Conservation (phyloP, 2,113 vertebrate genomes). For the Macrotus californicus region DNA sequence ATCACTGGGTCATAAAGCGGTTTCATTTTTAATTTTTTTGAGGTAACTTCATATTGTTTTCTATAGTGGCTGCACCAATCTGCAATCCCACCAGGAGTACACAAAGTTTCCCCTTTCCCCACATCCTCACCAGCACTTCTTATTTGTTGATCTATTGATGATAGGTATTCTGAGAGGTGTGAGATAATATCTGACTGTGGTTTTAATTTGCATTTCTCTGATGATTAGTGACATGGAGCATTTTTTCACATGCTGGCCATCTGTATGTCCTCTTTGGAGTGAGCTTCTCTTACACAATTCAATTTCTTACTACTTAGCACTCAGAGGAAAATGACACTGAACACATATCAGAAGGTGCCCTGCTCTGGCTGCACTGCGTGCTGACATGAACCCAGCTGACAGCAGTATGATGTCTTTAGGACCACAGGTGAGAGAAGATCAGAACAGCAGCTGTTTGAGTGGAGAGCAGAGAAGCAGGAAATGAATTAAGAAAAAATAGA, state of each 20-base stretch:
- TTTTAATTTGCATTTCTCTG: background rate
- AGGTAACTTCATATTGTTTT: background rate
- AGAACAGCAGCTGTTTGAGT: background rate
- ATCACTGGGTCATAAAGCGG: background rate
- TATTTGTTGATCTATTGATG: background rate
- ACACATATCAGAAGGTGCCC: background rate
- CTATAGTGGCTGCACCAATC: background rate
- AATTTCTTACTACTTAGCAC: background rate
- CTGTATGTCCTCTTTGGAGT: background rate
- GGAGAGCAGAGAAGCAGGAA: background rate
- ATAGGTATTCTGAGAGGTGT: background rate
- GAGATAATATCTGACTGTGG: background rate
- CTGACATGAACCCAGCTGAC: background rate
- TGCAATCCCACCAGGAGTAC: background rate
- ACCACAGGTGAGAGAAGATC: background rate
- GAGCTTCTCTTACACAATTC: background rate
- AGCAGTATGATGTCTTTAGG: background rate
- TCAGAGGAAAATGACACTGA: background rate
- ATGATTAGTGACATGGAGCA: background rate
- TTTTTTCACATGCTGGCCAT: background rate
- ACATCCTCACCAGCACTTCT: background rate
- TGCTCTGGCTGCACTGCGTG: background rate
- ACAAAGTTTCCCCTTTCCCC: background rate
- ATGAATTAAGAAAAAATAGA: background rate
- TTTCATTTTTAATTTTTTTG: background rate